These are phyloP conservation scores for Epinotia demarniana DNA, from an alignment of 2,888 invertebrate genomes.

Conservation along the genomic window DNA sequence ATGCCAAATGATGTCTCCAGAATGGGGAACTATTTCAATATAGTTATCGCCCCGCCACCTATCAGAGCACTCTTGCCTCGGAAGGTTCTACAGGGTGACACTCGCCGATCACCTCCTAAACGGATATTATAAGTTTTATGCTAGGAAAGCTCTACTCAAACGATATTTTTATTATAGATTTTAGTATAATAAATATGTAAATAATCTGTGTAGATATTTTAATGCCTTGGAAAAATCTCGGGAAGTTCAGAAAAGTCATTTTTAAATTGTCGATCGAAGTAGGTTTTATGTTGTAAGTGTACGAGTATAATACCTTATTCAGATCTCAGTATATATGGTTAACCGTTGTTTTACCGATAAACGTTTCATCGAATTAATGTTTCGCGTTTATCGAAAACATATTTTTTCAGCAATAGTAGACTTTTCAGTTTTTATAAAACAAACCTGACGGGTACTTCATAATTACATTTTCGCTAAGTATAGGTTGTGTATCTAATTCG, in stretches of 20 bases:
- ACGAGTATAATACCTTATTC: no score
- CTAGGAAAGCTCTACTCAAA: neutral
- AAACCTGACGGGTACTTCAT: no score
- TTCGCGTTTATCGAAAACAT: no score
- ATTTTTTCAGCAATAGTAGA: no score
- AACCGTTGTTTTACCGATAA: no score
- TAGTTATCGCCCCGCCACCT: constrained; percentile 79
- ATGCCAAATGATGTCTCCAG: constrained; percentile 70
- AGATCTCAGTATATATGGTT: no score
- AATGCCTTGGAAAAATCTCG: neutral
- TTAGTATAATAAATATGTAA: constrained; percentile 1
- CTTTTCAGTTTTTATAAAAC: no score
- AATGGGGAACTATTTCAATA: constrained; percentile 81
- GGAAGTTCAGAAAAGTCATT: neutral
- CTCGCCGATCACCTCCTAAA: constrained; percentile 58
- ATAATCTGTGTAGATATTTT: neutral
- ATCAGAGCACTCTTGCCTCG: constrained; percentile 76
- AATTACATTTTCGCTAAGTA: no score
- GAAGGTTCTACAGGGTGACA: constrained; percentile 65
- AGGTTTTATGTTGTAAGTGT: no score
- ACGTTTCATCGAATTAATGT: no score
- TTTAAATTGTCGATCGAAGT: neutral
- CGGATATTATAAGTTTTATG: constrained; percentile 49
- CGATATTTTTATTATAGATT: neutral
- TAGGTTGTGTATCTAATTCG: no score